Evolutionary conservation across 1,140 invertebrate genomes (phyloP).

Genomic region (Ostrea edulis): DNA sequence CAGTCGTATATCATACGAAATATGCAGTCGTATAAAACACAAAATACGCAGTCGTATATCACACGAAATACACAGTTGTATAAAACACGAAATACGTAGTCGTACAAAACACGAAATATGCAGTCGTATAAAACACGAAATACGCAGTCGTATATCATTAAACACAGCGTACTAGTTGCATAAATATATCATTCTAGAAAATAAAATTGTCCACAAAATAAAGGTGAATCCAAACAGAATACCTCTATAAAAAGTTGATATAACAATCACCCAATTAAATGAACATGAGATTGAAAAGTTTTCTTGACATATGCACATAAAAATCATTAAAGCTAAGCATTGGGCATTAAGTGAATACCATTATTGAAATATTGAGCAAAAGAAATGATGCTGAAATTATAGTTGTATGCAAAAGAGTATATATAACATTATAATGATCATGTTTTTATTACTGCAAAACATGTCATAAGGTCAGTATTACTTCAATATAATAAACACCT

Average conservation of each 20-base stretch:
- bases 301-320: neutral
- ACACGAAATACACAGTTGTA: neutral
- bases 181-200: neutral
- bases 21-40: neutral
- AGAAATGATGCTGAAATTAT: neutral
- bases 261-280: neutral
- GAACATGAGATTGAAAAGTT: neutral
- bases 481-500: neutral
- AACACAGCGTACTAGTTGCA: neutral
- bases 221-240: slow-evolving; percentile 2
- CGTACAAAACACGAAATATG: too few species aligned
- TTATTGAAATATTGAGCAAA: neutral
- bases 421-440: too few species aligned
- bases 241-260: neutral
- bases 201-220: neutral
- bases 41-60: neutral
- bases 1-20: neutral
- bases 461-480: too few species aligned
- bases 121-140: neutral
- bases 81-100: too few species aligned
- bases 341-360: neutral
- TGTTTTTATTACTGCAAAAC: too few species aligned
- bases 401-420: too few species aligned
- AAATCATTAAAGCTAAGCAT: neutral
- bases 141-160: neutral